A percentile compares a stretch with the other conserved stretches of the same genome.
phyloP scores from a whole-genome alignment of 1,140 invertebrate species.

The Euglossa dilemma region DNA sequence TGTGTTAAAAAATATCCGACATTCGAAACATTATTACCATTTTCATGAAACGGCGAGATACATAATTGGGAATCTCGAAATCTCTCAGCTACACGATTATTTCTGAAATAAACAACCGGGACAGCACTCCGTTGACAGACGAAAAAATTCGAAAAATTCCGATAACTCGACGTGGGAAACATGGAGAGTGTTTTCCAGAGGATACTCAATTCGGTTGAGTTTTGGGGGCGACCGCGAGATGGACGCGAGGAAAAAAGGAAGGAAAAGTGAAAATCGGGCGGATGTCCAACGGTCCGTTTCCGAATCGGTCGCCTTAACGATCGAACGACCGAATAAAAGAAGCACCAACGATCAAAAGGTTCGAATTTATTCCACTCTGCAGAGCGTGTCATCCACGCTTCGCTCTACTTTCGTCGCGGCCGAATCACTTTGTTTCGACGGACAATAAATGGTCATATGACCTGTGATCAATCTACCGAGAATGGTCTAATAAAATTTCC shows the following conservation, averaged over 20 bases:
- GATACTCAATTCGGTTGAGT: background rate
- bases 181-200: background rate
- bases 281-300: constrained; percentile 4
- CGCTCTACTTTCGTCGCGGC: constrained; percentile 52
- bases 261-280: constrained; percentile 2
- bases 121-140: no score
- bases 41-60: no score
- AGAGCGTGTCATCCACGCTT: constrained; percentile 54
- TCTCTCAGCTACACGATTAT: no score
- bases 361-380: constrained; percentile 63
- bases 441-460: constrained; percentile 50
- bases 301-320: constrained; percentile 54
- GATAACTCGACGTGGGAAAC: no score
- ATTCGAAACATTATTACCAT: no score
- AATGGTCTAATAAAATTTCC: constrained; percentile 50
- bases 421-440: constrained; percentile 65
- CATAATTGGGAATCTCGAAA: no score
- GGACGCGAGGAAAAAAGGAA: background rate
- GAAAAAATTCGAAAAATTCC: no score
- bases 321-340: constrained; percentile 51
- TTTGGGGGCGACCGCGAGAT: background rate
- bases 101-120: no score
- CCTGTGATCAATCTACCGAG: constrained; percentile 57
- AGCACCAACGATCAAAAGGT: constrained; percentile 58
- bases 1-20: no score